Base-by-base conservation (phyloP, 2,888 invertebrate genomes). In the Nycteola revayana region DNA sequence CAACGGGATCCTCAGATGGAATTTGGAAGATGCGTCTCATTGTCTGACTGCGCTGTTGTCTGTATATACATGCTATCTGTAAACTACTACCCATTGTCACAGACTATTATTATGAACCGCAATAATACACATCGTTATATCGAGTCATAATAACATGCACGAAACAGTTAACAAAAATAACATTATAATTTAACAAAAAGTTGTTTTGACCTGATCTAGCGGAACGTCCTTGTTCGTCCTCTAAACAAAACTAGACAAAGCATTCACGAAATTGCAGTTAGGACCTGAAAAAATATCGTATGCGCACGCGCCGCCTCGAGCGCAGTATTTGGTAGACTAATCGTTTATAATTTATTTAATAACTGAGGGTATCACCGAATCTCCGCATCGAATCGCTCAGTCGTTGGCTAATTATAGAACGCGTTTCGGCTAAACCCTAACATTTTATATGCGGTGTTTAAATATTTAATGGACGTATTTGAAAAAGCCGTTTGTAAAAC, bases 311-410 rank as follows among this genome's bases (percentile, higher is more conserved):
- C 59, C 50, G 58, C 64, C 60, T 48, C 50, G 28, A 65, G 76
- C 68, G 41, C 53, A 51, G 49, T 49, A 56, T 62, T 46, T 59
- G 54, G 49, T 52, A 50, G 58, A 59, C 66, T 68, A 70, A 73
- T 73, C 63, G 71, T 65, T 69, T 51, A 64, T 69, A 71, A 75
- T 76, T 77, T 70, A 62, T 67, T 68, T 74, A 75, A 75, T 76
- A 73, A 72, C 60, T 58, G 66, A 68, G 66, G 65, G 63, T 56
- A 55, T 49, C 50, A 59, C 44, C 36, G 54, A 56, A 54, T 55
- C 54, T 48, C 57, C 54, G 58, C 49, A 43, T 46, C 32, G 50
- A 57, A 60, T 60, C 56, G 53, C 46, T 52, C 58, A 61, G 36
- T n/a, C n/a, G n/a, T n/a, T n/a, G n/a, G n/a, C n/a, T n/a, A n/a